Base-by-base conservation (phyloP, 2,113 vertebrate species). In the Colistium nudipinnis region DNA sequence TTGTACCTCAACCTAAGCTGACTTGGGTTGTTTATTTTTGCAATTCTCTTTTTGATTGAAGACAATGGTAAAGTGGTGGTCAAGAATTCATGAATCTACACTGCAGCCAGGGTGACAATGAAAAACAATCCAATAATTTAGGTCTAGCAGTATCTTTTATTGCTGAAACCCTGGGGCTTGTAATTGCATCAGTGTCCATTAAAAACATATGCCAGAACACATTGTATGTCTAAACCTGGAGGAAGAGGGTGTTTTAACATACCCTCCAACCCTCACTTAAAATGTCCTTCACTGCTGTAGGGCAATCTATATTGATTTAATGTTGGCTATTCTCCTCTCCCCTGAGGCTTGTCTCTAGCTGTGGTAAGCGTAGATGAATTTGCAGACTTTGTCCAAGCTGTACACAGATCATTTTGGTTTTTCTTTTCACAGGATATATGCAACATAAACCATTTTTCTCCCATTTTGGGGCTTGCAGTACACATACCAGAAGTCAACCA, bases 141-240 rank as follows among this genome's bases (percentile, higher is more conserved):
- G 45, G 49, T 61, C 68, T 83, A 68, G 67, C 41, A 10, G 12
- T 62, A 0, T 86, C 72, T 86, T 70, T 81, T 53, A 74, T 68
- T 76, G 51, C 59, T 78, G 38, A 51, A 47, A 71, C 68, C 47
- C 44, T 1, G 13, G 36, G 75, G 62, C 49, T 65, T 71, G 67
- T 65, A 71, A 82, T 80, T 80, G 35, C 59, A 82, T 82, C 78
- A 68, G 51, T 72, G 57, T 82, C 71, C 55, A 65, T 76, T 72
- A 24, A 60, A 89, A 83, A 82, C 79, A 78, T 85, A 74, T 82
- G 83, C 43, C 56, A 54, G 57, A 67, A 60, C 88, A 82, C 16
- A 49, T 6, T 49, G 47, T 66, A 82, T 78, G 84, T 63, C 6
- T 17, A 33, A 52, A 61, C 63, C 66, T 17, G 20, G 48, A 60